Base-by-base conservation (phyloP, 64 coral and sea anemone species). In the Montipora efflorescens region DNA sequence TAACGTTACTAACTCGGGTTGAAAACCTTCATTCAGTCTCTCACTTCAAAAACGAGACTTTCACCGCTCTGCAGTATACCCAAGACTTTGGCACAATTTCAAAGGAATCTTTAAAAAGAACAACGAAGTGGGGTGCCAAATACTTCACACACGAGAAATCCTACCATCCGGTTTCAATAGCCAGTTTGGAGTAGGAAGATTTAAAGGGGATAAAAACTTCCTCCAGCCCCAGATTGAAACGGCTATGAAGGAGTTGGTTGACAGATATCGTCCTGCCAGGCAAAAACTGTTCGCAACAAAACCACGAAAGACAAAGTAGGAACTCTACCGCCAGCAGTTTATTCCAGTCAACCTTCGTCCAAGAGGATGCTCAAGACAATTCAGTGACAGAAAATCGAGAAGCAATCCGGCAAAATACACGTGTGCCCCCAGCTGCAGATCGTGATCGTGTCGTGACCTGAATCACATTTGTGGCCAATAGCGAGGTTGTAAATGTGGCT, bases 61-160 rank as follows among this genome's bases (percentile, higher is more conserved):
- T 81, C 48, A 57, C 79, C 19, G 79, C 47, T 18, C 58, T 81
- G 79, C 49, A 81, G 79, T 57, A 81, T 81, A 12, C 79, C 4
- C 79, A 81, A 81, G 79, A 55, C 79, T 81, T 81, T 28, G 28
- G 46, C 0, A 48, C 8, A 52, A 4, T 8, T 49, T 58, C 58
- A 5, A 44, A 28, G 49, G 58, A 4, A 48, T 57, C 50, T 81
- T 68, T 68, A 68, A 68, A 68, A n/a, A 68, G 66, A 68, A 68
- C 19, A 68, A 68, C 66, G 19, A 68, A 68, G 19, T 68, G 12
- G 79, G 14, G 79, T 7, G 79, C 79, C 79, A 81, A 81, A 10
- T 81, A 81, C 47, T 81, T 81, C 12, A 81, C 79, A 57, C 79
- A 81, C 48, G 48, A 52, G 8, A 81, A 81, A 50, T 59, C 79